Evolutionary conservation across 2,113 vertebrate species (phyloP), one percentile per base, ranked within the genome.

Genomic region (Clarias macrocephalus): DNA sequence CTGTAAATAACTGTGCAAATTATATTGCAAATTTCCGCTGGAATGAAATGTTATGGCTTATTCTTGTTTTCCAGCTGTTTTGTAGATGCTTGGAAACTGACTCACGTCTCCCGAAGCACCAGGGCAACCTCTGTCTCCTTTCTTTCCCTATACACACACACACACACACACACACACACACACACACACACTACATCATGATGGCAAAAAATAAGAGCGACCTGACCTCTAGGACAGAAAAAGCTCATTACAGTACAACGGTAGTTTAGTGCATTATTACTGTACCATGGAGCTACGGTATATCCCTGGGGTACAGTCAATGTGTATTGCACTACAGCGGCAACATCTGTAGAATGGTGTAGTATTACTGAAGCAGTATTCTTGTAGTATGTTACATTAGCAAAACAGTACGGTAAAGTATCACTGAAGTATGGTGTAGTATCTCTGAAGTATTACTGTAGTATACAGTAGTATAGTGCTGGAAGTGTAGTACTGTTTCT

Each of bases 41-140:
- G 23, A 15, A 68, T 68, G 28, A 15, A 68, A 30, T 30, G 30
- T 30, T 30, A 30, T 6, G 65, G 4, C 13, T 16, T 30, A 30
- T 68, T 68, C 30, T 13, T 30, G 13, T 68, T 68, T 68, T 48
- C 42, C 42, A 42, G 42, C 42, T 42, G 42, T 3, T 42, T 42
- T 42, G n/a, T n/a, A n/a, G n/a, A n/a, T n/a, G 48, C 42, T n/a
- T 77, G 25, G 54, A 21, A 72, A 30, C 25, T 23, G 11, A 89
- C 91, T 93, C 79, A 95, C 95, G 76, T 94, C 88, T 89, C 95
- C 95, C n/a, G 89, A 92, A 12, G 25, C 75, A 82, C 95, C 95
- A n/a, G 62, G 5, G 65, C 57, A 72, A 11, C 94, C 94, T 0
- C 0, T 68, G 3, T 92, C 89, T 28, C 95, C 95, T 89, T 91